phyloP scores from a whole-genome alignment of 2,888 invertebrate species.

The Rhodophaea formosa region DNA sequence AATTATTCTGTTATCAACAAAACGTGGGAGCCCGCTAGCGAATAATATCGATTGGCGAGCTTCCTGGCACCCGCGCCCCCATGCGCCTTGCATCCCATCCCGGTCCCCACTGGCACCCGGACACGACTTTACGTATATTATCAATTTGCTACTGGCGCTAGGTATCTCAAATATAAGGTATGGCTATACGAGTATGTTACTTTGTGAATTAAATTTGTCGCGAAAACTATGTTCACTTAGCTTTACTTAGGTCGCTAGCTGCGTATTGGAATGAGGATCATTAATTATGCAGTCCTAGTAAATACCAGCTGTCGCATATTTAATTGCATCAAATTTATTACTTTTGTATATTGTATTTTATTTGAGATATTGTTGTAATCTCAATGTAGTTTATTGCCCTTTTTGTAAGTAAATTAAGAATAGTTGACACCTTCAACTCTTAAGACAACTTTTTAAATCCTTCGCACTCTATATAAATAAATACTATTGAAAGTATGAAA shows the following conservation, averaged over 20 bases:
- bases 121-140: conserved; percentile 14
- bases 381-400: no score
- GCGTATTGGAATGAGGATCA: neutral
- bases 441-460: no score
- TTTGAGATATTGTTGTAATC: no score
- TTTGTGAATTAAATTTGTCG: neutral
- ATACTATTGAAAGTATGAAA: no score
- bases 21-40: conserved; percentile 24
- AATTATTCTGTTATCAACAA: neutral
- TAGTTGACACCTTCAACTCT: no score
- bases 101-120: conserved; percentile 31
- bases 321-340: neutral
- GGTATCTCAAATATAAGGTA: neutral
- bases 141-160: neutral
- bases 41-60: conserved; percentile 57
- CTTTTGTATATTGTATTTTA: no score
- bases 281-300: neutral
- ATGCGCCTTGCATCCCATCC: conserved; percentile 55
- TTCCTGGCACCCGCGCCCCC: conserved; percentile 60
- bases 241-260: neutral
- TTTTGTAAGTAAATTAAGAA: no score
- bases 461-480: no score
- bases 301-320: neutral
- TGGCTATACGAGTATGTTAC: neutral
- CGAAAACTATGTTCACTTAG: neutral